phyloP scores from a whole-genome alignment of 2,113 vertebrate genomes.

The Pluvianellus socialis region DNA sequence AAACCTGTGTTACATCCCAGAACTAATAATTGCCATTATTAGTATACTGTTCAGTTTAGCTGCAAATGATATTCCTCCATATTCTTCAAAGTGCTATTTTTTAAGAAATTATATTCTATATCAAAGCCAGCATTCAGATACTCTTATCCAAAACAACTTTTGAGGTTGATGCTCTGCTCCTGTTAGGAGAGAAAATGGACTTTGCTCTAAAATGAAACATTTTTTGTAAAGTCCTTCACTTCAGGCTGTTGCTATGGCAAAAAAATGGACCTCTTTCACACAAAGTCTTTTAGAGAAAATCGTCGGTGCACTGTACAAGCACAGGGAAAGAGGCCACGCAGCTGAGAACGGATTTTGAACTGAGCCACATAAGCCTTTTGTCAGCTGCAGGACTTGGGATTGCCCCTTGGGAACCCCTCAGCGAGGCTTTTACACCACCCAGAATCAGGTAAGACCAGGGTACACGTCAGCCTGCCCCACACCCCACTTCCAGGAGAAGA shows the following conservation, averaged over 20 bases:
- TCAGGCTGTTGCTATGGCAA: not conserved
- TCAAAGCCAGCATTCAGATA: not conserved
- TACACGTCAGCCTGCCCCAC: not conserved
- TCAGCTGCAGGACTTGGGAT: not conserved
- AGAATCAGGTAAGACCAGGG: not conserved
- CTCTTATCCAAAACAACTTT: not conserved
- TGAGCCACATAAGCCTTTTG: not conserved
- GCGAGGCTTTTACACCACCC: not conserved
- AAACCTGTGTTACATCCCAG: not conserved
- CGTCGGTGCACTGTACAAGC: not conserved
- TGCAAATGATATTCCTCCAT: not conserved
- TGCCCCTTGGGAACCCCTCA: not conserved
- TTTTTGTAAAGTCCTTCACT: not conserved
- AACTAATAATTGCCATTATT: not conserved
- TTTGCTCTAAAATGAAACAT: not conserved
- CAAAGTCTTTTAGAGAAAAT: not conserved
- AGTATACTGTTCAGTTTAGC: too few relatives aligned
- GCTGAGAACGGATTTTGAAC: not conserved
- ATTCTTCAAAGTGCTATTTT: not conserved
- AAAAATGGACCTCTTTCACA: not conserved
- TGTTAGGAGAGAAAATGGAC: not conserved
- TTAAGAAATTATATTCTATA: not conserved
- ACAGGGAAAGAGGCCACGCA: not conserved
- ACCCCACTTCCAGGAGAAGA: not conserved
- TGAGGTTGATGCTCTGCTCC: not conserved